These are phyloP conservation scores for Myotis davidii DNA, from an alignment of 2,113 vertebrate species.

Conservation along the genomic window DNA sequence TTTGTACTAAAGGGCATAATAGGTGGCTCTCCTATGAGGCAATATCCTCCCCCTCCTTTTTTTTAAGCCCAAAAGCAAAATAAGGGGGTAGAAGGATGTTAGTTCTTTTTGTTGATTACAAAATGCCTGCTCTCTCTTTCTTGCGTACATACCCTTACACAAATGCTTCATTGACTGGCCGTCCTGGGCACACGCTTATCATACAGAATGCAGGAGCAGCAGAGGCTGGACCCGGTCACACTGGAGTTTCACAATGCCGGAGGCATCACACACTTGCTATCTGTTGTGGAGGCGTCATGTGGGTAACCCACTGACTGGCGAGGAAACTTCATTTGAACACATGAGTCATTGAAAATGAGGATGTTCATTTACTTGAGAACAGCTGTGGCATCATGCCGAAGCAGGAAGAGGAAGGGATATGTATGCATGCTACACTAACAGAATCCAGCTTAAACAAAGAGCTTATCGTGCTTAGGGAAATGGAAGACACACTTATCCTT, in stretches of 20 bases:
- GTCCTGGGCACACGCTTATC: background rate
- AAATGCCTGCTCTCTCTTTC: background rate
- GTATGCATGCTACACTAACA: background rate
- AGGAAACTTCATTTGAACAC: background rate
- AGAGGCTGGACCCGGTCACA: background rate
- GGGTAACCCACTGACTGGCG: background rate
- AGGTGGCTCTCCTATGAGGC: background rate
- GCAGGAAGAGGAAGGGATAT: background rate
- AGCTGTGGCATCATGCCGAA: background rate
- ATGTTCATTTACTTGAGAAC: background rate
- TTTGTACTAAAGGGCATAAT: background rate
- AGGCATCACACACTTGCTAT: background rate
- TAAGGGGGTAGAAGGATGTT: background rate
- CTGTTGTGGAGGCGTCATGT: background rate
- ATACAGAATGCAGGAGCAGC: background rate
- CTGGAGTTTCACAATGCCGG: background rate
- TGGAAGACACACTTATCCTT: background rate
- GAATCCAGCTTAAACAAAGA: background rate
- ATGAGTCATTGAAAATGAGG: slow-evolving; percentile 34
- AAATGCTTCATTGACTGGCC: no score
- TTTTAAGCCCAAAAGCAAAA: background rate
- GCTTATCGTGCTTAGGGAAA: background rate
- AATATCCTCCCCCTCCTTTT: background rate
- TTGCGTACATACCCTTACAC: background rate
- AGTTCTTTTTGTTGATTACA: background rate